A percentile compares a stretch with the other conserved stretches of the same genome.
These are phyloP conservation scores for Tetranychus truncatus DNA, from an alignment of 2,888 invertebrate genomes.

Conservation along the genomic window DNA sequence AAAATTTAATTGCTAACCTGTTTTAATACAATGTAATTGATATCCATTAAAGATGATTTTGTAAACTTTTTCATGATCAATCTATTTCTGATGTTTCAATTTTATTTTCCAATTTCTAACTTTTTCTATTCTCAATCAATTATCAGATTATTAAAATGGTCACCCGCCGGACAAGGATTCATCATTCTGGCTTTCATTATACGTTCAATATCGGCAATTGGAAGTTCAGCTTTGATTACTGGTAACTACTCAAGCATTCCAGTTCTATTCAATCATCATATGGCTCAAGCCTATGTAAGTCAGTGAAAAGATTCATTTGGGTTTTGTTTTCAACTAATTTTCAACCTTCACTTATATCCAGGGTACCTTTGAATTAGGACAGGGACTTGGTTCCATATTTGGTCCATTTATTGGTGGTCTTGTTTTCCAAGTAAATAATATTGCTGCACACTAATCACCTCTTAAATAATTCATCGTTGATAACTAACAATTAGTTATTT, in stretches of 20 bases:
- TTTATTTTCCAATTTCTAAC: no score
- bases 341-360: neutral
- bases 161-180: neutral
- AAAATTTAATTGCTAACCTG: no score
- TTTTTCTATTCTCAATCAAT: neutral
- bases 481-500: neutral
- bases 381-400: conserved; percentile 13
- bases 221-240: conserved; percentile 3
- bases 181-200: conserved; percentile 1
- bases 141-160: conserved; percentile 5
- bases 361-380: conserved; percentile 13
- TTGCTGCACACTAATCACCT: neutral
- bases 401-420: conserved; percentile 15
- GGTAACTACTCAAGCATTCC: neutral
- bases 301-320: neutral
- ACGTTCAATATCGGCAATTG: conserved; percentile 2
- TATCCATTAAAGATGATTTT: no score
- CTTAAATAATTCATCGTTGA: neutral
- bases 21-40: no score
- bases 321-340: no score
- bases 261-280: conserved; percentile 1
- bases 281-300: conserved; percentile 3
- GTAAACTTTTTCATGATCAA: no score
- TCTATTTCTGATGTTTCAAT: no score
- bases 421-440: conserved; percentile 7